phyloP scores from a whole-genome alignment of 2,888 invertebrate genomes.

The Hemaris fuciformis region DNA sequence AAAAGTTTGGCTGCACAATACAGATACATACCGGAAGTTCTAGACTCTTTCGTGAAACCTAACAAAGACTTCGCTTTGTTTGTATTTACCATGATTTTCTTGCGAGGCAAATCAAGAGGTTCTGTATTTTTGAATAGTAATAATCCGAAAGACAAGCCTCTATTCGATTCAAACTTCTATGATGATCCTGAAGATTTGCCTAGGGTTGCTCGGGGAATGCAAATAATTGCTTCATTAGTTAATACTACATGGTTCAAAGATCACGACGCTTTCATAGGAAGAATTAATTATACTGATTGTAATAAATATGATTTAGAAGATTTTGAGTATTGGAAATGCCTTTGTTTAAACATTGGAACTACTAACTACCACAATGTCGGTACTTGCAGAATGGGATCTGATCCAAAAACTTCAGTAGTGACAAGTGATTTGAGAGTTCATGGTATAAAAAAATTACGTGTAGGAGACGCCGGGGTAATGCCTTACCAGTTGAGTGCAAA shows the following conservation, averaged over 20 bases:
- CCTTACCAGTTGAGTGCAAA: constrained; percentile 88
- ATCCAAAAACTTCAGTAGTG: constrained; percentile 41
- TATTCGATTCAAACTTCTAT: constrained; percentile 84
- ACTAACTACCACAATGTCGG: constrained; percentile 86
- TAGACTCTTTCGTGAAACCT: constrained; percentile 37
- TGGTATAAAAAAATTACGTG: constrained; percentile 83
- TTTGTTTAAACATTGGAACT: constrained; percentile 65
- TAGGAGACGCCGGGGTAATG: constrained; percentile 90
- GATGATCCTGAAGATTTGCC: constrained; percentile 77
- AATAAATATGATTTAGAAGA: constrained; percentile 41
- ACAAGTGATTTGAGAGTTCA: constrained; percentile 84
- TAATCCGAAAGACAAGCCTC: constrained; percentile 81
- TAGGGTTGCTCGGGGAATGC: constrained; percentile 42
- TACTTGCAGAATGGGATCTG: constrained; percentile 82
- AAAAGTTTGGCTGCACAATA: neutral
- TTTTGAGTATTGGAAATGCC: constrained; percentile 52
- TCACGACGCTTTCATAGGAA: constrained; percentile 41
- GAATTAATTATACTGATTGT: constrained; percentile 45
- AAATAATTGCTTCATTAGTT: constrained; percentile 44
- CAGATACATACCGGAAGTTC: constrained; percentile 20
- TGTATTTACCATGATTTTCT: constrained; percentile 49
- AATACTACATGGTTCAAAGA: constrained; percentile 45
- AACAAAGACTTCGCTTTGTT: constrained; percentile 50
- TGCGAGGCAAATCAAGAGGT: constrained; percentile 79
- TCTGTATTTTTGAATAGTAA: constrained; percentile 77